These are phyloP conservation scores for Temnothorax longispinosus DNA, from an alignment of 1,140 invertebrate genomes.

Conservation along the genomic window DNA sequence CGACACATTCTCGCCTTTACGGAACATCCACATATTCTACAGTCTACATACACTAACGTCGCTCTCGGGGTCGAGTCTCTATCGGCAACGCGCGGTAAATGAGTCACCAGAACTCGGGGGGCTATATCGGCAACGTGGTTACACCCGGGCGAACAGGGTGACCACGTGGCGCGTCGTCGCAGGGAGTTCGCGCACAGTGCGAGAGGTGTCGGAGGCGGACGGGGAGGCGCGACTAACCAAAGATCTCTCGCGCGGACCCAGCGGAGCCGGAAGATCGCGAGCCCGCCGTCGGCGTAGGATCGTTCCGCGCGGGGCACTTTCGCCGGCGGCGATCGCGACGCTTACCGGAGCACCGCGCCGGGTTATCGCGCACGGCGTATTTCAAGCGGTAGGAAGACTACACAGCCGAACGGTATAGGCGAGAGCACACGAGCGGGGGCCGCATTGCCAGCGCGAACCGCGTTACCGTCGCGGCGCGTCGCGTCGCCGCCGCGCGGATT, in stretches of 20 bases:
- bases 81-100: not conserved
- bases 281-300: too few species aligned
- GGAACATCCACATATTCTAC: not conserved
- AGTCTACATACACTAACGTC: not conserved
- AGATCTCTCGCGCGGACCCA: constrained; percentile 19
- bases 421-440: constrained; percentile 66
- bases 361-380: constrained; percentile 11
- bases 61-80: not conserved
- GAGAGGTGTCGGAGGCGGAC: constrained; percentile 15
- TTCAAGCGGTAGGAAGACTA: constrained; percentile 43
- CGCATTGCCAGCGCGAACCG: constrained; percentile 78
- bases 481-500: constrained; percentile 55
- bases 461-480: constrained; percentile 68
- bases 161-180: constrained; percentile 56
- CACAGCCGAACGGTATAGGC: constrained; percentile 68
- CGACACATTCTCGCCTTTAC: not conserved
- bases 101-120: not conserved
- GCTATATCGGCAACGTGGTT: constrained; percentile 3
- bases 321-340: not conserved
- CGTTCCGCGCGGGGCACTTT: too few species aligned
- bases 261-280: not conserved
- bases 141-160: constrained; percentile 41
- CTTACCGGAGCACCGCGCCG: not conserved
- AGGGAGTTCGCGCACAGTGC: constrained; percentile 35
- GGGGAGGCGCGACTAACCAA: constrained; percentile 46